Percentiles rank a stretch among this genome's conserved stretches.
Evolutionary conservation across 1,140 invertebrate species (phyloP).

Genomic region (Laodelphax striatellus): DNA sequence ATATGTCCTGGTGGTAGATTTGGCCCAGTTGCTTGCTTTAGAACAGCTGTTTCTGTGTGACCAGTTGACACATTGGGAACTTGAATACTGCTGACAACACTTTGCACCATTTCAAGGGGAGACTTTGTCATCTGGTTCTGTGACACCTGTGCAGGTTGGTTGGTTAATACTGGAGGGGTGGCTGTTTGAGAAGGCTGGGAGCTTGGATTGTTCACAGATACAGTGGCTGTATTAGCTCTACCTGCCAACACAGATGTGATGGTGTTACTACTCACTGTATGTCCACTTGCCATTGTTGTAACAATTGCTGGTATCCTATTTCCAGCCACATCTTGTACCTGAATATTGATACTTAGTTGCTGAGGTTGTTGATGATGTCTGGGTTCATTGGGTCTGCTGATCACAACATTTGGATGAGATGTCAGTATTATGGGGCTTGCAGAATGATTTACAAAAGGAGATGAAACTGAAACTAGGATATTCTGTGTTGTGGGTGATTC

Average conservation of each 20-base stretch:
- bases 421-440: slow-evolving; percentile 4
- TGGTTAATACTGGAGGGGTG: not conserved
- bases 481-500: slow-evolving; percentile 3
- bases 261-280: slow-evolving; percentile 57
- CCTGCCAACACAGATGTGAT: slow-evolving; percentile 65
- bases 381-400: not conserved
- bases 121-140: slow-evolving; percentile 41
- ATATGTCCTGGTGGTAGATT: slow-evolving; percentile 53
- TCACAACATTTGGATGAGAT: not conserved
- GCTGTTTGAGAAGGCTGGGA: not conserved
- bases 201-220: slow-evolving; percentile 43
- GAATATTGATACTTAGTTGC: slow-evolving; percentile 2
- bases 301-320: slow-evolving; percentile 26
- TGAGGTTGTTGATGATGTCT: not conserved
- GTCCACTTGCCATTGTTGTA: slow-evolving; percentile 64
- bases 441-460: slow-evolving; percentile 3
- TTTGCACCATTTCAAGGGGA: slow-evolving; percentile 68
- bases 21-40: slow-evolving; percentile 14
- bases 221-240: slow-evolving; percentile 56
- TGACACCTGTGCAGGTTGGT: slow-evolving; percentile 9
- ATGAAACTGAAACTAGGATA: slow-evolving; percentile 8
- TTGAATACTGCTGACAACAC: slow-evolving; percentile 63
- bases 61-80: slow-evolving; percentile 30
- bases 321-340: slow-evolving; percentile 6
- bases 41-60: slow-evolving; percentile 17